phyloP scores from a whole-genome alignment of 92 coral and sea anemone species.

The Parazoanthus atlanticus region DNA sequence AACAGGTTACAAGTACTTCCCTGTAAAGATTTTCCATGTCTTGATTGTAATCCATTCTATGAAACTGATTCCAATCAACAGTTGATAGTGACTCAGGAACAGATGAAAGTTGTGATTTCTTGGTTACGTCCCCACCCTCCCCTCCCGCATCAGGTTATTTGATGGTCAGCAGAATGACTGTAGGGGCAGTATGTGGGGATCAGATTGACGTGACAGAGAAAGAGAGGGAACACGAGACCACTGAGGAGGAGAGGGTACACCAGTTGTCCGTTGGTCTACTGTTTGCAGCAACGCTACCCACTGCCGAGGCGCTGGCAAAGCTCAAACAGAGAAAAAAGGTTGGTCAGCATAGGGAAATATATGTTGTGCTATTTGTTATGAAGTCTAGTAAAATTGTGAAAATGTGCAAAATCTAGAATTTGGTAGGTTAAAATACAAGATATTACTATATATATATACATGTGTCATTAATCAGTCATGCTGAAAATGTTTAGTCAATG shows the following conservation, averaged over 20 bases:
- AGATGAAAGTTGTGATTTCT: constrained; percentile 88
- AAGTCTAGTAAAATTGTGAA: background rate
- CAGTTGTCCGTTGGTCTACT: constrained; percentile 73
- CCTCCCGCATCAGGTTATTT: constrained; percentile 95
- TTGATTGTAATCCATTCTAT: background rate
- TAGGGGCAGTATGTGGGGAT: constrained; percentile 77
- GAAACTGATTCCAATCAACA: constrained; percentile 3
- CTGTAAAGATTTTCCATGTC: background rate
- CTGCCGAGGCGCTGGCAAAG: constrained; percentile 82
- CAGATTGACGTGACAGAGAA: constrained; percentile 22
- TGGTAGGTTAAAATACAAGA: background rate
- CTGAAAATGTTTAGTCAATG: too few species aligned
- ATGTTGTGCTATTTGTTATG: background rate
- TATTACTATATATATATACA: too few species aligned
- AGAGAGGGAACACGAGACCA: constrained; percentile 42
- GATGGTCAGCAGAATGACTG: constrained; percentile 87
- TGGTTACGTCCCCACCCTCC: constrained; percentile 79
- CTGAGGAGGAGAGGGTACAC: constrained; percentile 67
- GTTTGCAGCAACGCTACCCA: constrained; percentile 80
- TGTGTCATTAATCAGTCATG: too few species aligned
- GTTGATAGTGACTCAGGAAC: constrained; percentile 98
- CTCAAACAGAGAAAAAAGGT: constrained; percentile 95
- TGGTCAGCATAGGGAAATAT: background rate
- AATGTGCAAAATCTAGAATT: too few species aligned
- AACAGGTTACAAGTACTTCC: too few species aligned